Percentiles rank a stretch among this genome's conserved stretches.
phyloP scores from a whole-genome alignment of 2,888 invertebrate species.

The Ormyrus thymus region DNA sequence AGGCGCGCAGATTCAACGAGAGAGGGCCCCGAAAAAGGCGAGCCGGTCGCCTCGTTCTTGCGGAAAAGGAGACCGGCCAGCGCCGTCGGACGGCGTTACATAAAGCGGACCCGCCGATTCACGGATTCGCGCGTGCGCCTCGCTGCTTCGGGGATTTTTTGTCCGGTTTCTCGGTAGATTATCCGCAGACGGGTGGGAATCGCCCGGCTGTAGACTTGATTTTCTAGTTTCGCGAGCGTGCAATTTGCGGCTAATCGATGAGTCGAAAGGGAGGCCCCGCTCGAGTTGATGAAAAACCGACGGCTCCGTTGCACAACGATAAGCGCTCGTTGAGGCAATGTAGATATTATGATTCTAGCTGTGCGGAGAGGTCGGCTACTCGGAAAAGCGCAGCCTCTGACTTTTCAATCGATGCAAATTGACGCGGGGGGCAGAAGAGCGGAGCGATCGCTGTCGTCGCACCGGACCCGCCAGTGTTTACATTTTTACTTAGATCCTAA shows the following conservation, averaged over 20 bases:
- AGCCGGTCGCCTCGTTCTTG: not conserved
- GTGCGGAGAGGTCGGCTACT: not conserved
- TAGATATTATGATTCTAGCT: constrained; percentile 8
- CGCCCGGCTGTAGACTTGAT: not conserved
- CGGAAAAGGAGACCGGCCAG: not conserved
- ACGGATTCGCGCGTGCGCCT: not conserved
- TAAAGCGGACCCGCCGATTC: constrained; percentile 22
- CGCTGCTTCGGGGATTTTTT: constrained; percentile 20
- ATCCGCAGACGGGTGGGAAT: constrained; percentile 25
- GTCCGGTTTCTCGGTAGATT: constrained; percentile 13
- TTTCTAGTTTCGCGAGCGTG: not conserved
- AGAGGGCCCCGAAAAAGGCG: too few relatives aligned
- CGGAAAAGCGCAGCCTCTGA: not conserved
- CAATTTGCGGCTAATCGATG: too few relatives aligned
- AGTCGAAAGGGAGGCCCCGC: too few relatives aligned
- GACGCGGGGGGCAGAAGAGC: too few relatives aligned
- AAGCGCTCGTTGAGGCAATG: constrained; percentile 3
- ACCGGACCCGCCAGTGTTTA: too few relatives aligned
- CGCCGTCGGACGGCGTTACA: constrained; percentile 1
- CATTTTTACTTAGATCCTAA: too few relatives aligned
- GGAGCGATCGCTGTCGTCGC: too few relatives aligned
- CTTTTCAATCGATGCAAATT: too few relatives aligned
- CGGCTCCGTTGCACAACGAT: constrained; percentile 14
- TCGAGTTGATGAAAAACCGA: too few relatives aligned
- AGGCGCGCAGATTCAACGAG: too few relatives aligned